Conservation (phyloP, 1,140 invertebrate species). For the Mycetomoellerius zeteki region DNA sequence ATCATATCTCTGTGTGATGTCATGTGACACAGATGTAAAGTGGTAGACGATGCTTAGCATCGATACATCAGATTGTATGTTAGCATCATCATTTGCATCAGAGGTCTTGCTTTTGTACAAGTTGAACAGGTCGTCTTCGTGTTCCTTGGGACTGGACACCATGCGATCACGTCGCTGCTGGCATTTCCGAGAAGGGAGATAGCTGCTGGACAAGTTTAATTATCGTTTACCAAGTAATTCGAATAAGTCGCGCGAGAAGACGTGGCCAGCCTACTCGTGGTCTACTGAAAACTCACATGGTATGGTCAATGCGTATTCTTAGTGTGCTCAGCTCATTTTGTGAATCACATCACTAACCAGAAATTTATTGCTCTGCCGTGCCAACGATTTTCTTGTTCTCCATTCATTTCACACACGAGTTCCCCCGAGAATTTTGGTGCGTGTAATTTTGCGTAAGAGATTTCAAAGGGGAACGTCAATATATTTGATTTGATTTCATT, state of each 20-base stretch:
- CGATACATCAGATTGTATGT: conserved; percentile 84
- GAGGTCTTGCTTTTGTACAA: conserved; percentile 83
- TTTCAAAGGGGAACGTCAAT: not conserved
- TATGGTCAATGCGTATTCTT: conserved; percentile 84
- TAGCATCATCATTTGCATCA: conserved; percentile 82
- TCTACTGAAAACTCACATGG: conserved; percentile 86
- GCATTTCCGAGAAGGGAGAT: conserved; percentile 86
- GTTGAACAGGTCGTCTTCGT: conserved; percentile 79
- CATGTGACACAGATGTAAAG: conserved; percentile 86
- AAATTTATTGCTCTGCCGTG: conserved; percentile 78
- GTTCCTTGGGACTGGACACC: conserved; percentile 69
- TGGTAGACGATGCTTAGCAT: conserved; percentile 85
- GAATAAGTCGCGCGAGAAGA: conserved; percentile 81
- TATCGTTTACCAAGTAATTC: conserved; percentile 85
- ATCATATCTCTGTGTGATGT: conserved; percentile 86
- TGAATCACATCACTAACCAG: conserved; percentile 78
- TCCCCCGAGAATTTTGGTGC: not conserved
- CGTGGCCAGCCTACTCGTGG: conserved; percentile 85
- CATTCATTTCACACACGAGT: not conserved
- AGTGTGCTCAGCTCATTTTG: conserved; percentile 68
- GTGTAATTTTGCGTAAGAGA: conserved; percentile 8
- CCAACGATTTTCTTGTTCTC: conserved; percentile 45
- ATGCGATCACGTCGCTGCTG: conserved; percentile 83
- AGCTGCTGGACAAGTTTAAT: conserved; percentile 87
- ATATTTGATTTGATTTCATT: conserved; percentile 8